Percentiles rank a stretch among this genome's conserved stretches.
phyloP scores from a whole-genome alignment of 2,113 vertebrate species.

The Xenopus laevis region DNA sequence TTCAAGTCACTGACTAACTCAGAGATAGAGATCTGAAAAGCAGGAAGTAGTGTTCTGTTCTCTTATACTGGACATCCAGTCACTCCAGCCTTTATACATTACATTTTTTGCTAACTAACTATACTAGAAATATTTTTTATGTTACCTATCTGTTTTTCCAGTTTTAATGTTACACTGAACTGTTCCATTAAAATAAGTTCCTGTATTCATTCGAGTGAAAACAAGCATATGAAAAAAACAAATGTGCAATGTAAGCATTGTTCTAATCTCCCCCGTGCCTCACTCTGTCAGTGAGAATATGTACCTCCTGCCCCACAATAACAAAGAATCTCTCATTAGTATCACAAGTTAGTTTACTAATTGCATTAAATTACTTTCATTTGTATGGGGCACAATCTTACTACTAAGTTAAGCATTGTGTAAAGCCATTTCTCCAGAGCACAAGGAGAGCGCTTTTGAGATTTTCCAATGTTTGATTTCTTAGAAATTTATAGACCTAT shows the following conservation, averaged over 20 bases:
- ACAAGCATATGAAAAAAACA: no score
- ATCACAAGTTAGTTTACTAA: conserved; percentile 32
- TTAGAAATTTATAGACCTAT: conserved; percentile 45
- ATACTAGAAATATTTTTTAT: no score
- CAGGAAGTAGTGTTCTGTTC: no score
- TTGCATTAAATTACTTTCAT: conserved; percentile 38
- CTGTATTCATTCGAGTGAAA: no score
- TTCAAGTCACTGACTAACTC: no score
- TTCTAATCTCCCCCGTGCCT: neutral
- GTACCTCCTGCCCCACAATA: conserved; percentile 8
- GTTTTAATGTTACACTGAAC: no score
- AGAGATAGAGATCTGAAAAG: no score
- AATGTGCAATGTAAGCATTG: neutral
- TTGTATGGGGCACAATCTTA: conserved; percentile 37
- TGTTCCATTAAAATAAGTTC: no score
- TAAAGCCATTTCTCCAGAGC: conserved; percentile 26
- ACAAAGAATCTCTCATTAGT: conserved; percentile 38
- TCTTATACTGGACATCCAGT: no score
- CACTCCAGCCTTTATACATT: no score
- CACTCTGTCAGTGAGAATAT: conserved; percentile 6
- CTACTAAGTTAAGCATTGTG: conserved; percentile 39
- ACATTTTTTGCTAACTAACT: no score
- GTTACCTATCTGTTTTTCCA: no score
- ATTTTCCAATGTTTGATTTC: conserved; percentile 46
- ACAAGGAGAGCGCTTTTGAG: conserved; percentile 18